phyloP scores from a whole-genome alignment of 2,797 vertebrate genomes.

The Rhinophrynus dorsalis region DNA sequence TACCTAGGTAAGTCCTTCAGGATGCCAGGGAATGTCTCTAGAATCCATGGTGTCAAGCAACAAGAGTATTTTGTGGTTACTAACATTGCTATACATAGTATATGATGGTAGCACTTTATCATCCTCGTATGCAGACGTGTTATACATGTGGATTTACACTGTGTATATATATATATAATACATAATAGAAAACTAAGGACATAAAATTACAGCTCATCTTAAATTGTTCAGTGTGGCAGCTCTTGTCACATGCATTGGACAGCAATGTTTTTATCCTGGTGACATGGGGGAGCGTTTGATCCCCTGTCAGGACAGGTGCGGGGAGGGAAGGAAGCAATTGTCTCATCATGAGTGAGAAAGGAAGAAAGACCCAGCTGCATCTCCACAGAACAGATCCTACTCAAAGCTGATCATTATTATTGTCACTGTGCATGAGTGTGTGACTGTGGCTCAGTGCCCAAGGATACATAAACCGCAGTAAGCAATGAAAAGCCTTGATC shows the following conservation, averaged over 20 bases:
- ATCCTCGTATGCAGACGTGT: background rate
- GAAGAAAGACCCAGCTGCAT: slow-evolving; percentile 13
- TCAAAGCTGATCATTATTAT: background rate
- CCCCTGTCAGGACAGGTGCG: background rate
- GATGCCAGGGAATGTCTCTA: too few species aligned
- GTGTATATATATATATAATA: too few species aligned
- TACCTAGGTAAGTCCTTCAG: too few species aligned
- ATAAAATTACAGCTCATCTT: background rate
- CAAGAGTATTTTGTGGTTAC: too few species aligned
- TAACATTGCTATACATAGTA: too few species aligned
- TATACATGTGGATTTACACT: background rate
- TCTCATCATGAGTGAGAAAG: background rate
- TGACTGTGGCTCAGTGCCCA: background rate
- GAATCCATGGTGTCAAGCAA: too few species aligned
- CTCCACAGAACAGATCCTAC: background rate
- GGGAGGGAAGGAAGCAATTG: background rate
- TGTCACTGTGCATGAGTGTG: background rate
- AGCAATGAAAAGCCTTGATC: background rate
- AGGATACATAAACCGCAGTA: background rate
- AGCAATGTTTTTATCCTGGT: too few species aligned
- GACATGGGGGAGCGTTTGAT: background rate
- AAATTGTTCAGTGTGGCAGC: background rate
- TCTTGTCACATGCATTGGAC: background rate
- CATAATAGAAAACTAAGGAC: background rate
- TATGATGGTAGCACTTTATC: background rate